phyloP scores from a whole-genome alignment of 2,113 vertebrate genomes.

The Clupea harengus region DNA sequence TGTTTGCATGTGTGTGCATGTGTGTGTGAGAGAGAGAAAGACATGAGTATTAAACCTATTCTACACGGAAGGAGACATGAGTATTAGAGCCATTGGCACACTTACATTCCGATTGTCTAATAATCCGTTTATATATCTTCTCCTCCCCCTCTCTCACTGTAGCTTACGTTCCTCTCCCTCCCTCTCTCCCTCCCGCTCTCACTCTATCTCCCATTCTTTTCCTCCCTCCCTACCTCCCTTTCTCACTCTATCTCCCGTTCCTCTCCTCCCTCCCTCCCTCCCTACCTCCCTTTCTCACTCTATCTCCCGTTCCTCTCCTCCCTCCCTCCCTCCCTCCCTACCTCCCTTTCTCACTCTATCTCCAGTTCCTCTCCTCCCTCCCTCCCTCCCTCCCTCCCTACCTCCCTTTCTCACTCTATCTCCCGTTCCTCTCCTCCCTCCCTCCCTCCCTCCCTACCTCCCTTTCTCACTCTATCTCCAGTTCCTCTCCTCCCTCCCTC shows the following conservation, averaged over 20 bases:
- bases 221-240: background rate
- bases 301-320: background rate
- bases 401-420: background rate
- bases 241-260: too few species aligned
- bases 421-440: background rate
- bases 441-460: background rate
- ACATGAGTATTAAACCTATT: background rate
- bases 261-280: background rate
- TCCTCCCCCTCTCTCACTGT: background rate
- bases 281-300: too few species aligned
- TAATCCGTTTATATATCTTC: constrained; percentile 9
- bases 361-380: background rate
- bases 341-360: background rate
- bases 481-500: too few species aligned
- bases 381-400: background rate
- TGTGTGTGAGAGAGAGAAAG: background rate
- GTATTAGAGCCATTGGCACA: background rate
- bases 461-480: background rate
- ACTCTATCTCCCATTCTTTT: background rate
- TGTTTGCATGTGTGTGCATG: background rate
- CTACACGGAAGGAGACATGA: background rate
- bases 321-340: background rate
- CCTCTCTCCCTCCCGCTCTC: background rate
- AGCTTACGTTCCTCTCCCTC: background rate
- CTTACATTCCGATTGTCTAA: constrained; percentile 15